Conservation (phyloP, 2,888 invertebrate genomes). For the Mimachlamys varia region DNA sequence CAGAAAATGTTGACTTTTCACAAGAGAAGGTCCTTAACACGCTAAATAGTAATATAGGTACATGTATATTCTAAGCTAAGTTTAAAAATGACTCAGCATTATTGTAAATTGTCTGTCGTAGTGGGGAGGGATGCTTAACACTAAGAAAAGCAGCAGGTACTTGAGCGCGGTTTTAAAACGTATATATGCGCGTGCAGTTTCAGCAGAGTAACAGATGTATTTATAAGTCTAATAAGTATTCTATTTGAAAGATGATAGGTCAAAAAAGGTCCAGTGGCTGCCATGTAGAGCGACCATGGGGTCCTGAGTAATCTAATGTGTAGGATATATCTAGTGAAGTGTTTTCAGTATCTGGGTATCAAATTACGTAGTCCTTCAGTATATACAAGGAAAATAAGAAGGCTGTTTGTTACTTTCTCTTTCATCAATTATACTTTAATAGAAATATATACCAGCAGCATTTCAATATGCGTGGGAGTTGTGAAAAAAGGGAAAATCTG, state of each 20-base stretch:
- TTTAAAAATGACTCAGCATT: background rate
- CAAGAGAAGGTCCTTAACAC: no score
- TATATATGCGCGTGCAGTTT: background rate
- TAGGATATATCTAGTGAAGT: background rate
- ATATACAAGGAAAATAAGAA: background rate
- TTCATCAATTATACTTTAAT: background rate
- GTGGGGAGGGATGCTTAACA: background rate
- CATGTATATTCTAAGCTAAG: background rate
- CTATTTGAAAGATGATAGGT: constrained; percentile 8
- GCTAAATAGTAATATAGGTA: no score
- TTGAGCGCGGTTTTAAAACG: background rate
- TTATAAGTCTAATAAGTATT: background rate
- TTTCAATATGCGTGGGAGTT: no score
- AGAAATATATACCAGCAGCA: no score
- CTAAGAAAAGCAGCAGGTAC: background rate
- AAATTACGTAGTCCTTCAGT: background rate
- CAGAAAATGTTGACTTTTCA: no score
- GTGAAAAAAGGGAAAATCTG: no score
- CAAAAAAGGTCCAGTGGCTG: background rate
- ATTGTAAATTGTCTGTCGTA: no score
- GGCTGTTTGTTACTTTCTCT: background rate
- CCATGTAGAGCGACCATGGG: background rate
- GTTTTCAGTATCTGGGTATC: background rate
- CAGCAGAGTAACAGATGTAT: background rate
- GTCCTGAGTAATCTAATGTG: background rate